Percentiles rank a stretch among this genome's conserved stretches.
Evolutionary conservation across 2,888 invertebrate genomes (phyloP).

Genomic region (Nesidiocoris tenuis): DNA sequence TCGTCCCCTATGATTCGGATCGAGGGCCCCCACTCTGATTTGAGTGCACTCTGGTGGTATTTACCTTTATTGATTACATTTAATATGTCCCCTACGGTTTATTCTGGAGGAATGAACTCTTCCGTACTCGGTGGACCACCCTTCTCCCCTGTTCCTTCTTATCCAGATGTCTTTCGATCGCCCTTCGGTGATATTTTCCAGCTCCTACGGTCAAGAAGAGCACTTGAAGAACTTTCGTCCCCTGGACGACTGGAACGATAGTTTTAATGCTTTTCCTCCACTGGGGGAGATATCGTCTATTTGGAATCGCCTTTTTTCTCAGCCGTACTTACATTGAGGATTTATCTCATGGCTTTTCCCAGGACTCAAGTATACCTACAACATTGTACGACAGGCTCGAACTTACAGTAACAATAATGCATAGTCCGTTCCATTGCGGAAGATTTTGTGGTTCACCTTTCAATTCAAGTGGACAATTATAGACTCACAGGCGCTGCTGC

Average conservation of each 20-base stretch:
- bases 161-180: background rate
- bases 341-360: too few species aligned
- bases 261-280: too few species aligned
- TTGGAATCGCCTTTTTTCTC: too few species aligned
- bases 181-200: background rate
- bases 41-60: constrained; percentile 35
- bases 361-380: too few species aligned
- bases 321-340: too few species aligned
- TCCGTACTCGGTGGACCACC: background rate
- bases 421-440: too few species aligned
- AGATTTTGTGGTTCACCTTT: too few species aligned
- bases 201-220: background rate
- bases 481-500: too few species aligned
- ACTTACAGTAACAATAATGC: too few species aligned
- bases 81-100: constrained; percentile 41
- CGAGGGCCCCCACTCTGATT: constrained; percentile 32
- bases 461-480: too few species aligned
- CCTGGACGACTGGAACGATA: background rate
- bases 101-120: constrained; percentile 1
- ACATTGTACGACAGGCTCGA: too few species aligned
- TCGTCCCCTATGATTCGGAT: constrained; percentile 30
- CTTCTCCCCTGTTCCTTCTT: background rate
- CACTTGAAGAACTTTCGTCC: background rate
- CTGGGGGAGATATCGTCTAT: too few species aligned
- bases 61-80: constrained; percentile 42